Percentiles rank a stretch among this genome's conserved stretches.
phyloP scores from a whole-genome alignment of 2,888 invertebrate genomes.

The Aphidoletes aphidimyza region DNA sequence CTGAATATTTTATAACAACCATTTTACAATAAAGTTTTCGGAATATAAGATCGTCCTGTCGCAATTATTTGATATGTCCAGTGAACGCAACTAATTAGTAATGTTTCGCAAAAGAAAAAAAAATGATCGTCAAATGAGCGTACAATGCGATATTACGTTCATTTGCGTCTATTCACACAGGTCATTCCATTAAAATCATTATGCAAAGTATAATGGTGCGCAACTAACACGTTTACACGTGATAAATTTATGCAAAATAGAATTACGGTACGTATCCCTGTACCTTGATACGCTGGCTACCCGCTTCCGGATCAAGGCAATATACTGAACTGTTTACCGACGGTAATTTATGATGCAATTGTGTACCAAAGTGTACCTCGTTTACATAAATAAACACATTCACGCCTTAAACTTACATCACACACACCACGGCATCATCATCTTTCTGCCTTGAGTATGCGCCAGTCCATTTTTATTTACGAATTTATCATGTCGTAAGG shows the following conservation, averaged over 20 bases:
- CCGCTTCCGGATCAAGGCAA: background rate
- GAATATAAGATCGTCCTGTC: too few species aligned
- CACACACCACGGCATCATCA: too few species aligned
- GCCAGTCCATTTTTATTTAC: slow-evolving; percentile 4
- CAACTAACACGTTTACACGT: background rate
- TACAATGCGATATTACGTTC: background rate
- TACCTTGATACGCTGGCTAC: too few species aligned
- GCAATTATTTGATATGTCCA: too few species aligned
- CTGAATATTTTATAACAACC: too few species aligned
- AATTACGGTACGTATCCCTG: background rate
- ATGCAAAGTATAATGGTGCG: background rate
- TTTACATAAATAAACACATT: slow-evolving; percentile 34
- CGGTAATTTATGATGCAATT: background rate
- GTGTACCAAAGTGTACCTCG: background rate
- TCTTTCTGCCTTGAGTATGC: background rate
- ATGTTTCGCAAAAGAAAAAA: too few species aligned
- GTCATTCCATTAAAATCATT: background rate
- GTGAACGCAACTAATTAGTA: too few species aligned
- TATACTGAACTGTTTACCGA: background rate
- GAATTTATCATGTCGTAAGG: background rate
- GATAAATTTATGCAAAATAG: background rate
- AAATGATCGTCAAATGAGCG: too few species aligned
- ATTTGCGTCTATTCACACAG: background rate
- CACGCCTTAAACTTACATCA: background rate
- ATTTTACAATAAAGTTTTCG: too few species aligned